phyloP scores from a whole-genome alignment of 2,797 vertebrate genomes.

The Tinamus major region DNA sequence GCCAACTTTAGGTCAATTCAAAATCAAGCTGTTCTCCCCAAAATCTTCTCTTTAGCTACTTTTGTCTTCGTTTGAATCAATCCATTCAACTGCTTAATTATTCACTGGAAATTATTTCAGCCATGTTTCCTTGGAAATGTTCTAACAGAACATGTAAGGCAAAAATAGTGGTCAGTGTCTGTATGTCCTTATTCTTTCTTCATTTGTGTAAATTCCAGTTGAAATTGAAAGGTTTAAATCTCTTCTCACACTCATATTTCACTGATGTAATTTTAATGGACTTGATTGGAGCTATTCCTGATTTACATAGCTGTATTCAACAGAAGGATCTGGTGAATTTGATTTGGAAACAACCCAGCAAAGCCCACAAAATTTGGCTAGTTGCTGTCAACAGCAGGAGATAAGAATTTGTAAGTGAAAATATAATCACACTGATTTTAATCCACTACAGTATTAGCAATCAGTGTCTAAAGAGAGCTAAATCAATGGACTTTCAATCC shows the following conservation, averaged over 20 bases:
- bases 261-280: neutral
- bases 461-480: neutral
- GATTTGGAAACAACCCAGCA: neutral
- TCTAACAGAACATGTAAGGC: neutral
- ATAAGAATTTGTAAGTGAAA: neutral
- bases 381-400: neutral
- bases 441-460: neutral
- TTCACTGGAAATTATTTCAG: neutral
- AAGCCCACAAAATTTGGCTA: neutral
- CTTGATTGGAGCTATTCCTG: neutral
- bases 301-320: neutral
- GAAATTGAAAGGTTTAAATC: neutral
- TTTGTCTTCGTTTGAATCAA: neutral
- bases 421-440: neutral
- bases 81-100: neutral
- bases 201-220: neutral
- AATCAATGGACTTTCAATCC: neutral
- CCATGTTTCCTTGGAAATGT: rapidly evolving
- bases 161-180: neutral
- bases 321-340: slow-evolving; percentile 31
- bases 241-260: neutral
- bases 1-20: neutral
- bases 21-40: neutral
- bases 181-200: neutral
- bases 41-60: neutral